phyloP scores from a whole-genome alignment of 2,797 vertebrate species.

The Rhynchonycteris naso region DNA sequence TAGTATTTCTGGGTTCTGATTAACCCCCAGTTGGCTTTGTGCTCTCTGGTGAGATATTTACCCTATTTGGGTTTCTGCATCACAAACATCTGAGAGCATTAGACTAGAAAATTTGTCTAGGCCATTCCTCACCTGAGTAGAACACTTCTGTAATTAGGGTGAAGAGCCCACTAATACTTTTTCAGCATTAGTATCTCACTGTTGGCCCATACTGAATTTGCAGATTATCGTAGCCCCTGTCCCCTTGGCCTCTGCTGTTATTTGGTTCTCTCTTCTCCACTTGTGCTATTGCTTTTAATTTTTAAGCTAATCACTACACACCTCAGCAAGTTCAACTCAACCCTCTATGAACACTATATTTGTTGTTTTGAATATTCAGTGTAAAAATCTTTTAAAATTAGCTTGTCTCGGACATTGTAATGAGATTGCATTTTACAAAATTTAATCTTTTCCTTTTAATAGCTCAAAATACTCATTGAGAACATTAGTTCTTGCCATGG shows the following conservation, averaged over 20 bases:
- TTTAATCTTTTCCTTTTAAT: not conserved
- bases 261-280: not conserved
- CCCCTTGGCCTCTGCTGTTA: not conserved
- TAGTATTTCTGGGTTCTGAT: not conserved
- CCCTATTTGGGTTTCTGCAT: not conserved
- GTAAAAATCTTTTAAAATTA: slow-evolving; percentile 34
- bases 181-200: not conserved
- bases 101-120: not conserved
- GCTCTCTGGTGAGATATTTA: not conserved
- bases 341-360: not conserved
- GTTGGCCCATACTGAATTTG: not conserved
- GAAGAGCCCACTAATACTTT: not conserved
- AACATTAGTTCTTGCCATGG: not conserved
- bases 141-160: not conserved
- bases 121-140: not conserved
- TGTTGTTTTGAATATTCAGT: not conserved
- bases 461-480: not conserved
- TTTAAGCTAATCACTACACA: not conserved
- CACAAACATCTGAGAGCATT: not conserved
- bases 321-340: not conserved
- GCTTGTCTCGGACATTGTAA: not conserved
- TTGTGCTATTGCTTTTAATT: not conserved
- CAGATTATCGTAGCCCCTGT: not conserved
- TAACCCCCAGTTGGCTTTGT: not conserved
- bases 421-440: not conserved